A percentile compares a stretch with the other conserved stretches of the same genome.
Conservation (phyloP, 2,797 vertebrate species). For the Botia kubotai region DNA sequence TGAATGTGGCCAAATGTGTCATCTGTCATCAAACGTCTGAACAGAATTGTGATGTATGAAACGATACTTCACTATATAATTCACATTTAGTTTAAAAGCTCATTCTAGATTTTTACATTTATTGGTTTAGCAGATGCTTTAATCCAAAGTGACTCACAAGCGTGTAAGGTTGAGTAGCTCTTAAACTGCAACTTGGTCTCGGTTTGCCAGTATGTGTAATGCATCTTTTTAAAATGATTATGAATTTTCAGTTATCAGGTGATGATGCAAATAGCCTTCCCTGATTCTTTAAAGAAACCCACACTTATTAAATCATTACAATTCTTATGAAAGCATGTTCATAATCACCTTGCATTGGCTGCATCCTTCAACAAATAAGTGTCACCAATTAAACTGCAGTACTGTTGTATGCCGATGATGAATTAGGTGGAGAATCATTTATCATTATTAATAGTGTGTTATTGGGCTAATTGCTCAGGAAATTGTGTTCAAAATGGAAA, state of each 20-base stretch:
- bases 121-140: no score
- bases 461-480: neutral
- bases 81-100: no score
- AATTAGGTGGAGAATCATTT: constrained; percentile 48
- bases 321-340: constrained; percentile 65
- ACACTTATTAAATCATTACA: constrained; percentile 64
- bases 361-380: constrained; percentile 63
- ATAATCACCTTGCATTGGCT: constrained; percentile 56
- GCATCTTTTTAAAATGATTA: constrained; percentile 17
- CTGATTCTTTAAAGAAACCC: constrained; percentile 21
- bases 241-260: neutral
- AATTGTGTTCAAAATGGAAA: neutral
- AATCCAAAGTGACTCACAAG: no score
- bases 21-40: no score
- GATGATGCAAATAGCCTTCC: neutral
- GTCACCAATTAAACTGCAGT: constrained; percentile 64
- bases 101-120: no score
- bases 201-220: constrained; percentile 11
- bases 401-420: constrained; percentile 53
- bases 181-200: neutral
- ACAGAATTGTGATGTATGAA: no score
- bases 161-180: no score
- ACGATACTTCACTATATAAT: no score
- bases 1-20: no score
- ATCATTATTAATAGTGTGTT: constrained; percentile 7